Conservation (phyloP, 2,113 vertebrate genomes). For the Atherinomorus stipes region DNA sequence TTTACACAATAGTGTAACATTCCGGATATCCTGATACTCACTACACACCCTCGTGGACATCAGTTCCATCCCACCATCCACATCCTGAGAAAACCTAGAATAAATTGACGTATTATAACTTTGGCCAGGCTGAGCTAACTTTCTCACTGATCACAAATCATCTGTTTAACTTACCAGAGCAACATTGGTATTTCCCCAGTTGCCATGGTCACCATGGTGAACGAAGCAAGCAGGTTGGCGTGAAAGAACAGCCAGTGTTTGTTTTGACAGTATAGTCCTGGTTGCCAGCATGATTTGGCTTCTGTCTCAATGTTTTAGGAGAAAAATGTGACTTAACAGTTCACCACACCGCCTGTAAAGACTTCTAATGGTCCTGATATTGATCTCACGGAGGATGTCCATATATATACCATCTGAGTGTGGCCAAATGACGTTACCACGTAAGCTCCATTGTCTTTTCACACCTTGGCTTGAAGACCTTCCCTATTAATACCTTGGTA, state of each 20-base stretch:
- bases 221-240: constrained; percentile 77
- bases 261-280: constrained; percentile 73
- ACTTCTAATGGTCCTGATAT: constrained; percentile 30
- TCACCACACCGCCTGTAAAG: constrained; percentile 24
- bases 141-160: neutral
- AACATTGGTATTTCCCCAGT: constrained; percentile 81
- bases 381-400: neutral
- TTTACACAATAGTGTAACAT: neutral
- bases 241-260: constrained; percentile 60
- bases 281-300: constrained; percentile 70
- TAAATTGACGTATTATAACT: constrained; percentile 5
- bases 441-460: constrained; percentile 62
- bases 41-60: constrained; percentile 81
- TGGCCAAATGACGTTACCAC: constrained; percentile 54
- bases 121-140: neutral
- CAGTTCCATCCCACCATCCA: constrained; percentile 83
- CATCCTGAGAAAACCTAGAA: constrained; percentile 82
- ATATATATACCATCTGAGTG: constrained; percentile 66
- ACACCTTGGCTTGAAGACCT: constrained; percentile 48
- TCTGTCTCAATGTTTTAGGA: constrained; percentile 11
- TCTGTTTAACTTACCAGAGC: constrained; percentile 75
- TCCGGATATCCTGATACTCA: constrained; percentile 63
- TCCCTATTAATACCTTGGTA: constrained; percentile 67
- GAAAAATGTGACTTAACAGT: neutral
- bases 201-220: constrained; percentile 78